Evolutionary conservation across 2,797 vertebrate species (phyloP).

Genomic region (Otolemur crassicaudatus): DNA sequence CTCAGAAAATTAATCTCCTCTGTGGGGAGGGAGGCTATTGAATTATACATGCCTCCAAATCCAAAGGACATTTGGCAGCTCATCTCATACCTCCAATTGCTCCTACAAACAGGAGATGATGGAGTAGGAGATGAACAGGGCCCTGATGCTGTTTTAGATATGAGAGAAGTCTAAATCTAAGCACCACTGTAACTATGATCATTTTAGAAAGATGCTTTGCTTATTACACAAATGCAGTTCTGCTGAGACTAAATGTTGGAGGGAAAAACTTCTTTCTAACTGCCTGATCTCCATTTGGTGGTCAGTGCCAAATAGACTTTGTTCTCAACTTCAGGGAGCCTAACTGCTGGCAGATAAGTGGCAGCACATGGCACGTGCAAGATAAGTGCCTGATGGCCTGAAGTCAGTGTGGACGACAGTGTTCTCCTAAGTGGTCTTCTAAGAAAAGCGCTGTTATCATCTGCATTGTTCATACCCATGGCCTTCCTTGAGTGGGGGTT

Average conservation of each 20-base stretch:
- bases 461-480: slow-evolving; percentile 42
- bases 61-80: background rate
- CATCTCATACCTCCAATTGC: background rate
- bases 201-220: background rate
- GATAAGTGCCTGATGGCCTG: slow-evolving; percentile 8
- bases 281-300: background rate
- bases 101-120: background rate
- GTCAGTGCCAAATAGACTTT: background rate
- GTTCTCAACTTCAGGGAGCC: background rate
- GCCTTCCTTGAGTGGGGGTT: slow-evolving; percentile 11
- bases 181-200: background rate
- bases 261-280: background rate
- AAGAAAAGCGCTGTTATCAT: slow-evolving; percentile 11
- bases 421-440: background rate
- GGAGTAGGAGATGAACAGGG: too few species aligned
- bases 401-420: background rate
- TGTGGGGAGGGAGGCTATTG: rapidly evolving
- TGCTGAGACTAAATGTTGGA: background rate
- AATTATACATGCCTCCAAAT: background rate
- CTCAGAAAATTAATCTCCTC: background rate
- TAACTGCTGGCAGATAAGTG: slow-evolving; percentile 23
- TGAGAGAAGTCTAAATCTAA: background rate
- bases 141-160: background rate
- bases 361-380: background rate
- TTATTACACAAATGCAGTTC: background rate